Conservation (phyloP, 2,113 vertebrate genomes). For the Emydocephalus ijimae region DNA sequence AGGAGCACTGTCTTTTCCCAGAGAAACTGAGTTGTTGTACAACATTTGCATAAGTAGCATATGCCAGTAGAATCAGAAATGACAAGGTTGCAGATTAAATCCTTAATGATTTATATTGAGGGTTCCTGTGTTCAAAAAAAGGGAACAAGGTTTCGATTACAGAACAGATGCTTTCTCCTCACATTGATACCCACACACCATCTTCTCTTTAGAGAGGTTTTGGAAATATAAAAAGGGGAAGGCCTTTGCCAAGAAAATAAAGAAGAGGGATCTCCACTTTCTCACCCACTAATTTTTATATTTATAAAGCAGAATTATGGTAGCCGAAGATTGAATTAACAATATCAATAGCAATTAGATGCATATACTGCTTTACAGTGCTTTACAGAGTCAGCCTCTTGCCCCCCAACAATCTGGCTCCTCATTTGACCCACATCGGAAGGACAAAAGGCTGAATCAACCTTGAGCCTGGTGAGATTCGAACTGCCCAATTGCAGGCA, state of each 20-base stretch:
- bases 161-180: not conserved
- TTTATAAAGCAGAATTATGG: not conserved
- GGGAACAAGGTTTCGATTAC: slow-evolving; percentile 11
- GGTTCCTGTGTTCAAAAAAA: slow-evolving; percentile 6
- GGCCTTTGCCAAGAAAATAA: not conserved
- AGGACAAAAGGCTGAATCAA: too few species aligned
- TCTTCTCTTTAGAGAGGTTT: not conserved
- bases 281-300: not conserved
- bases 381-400: too few species aligned
- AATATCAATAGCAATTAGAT: not conserved
- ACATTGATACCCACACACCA: not conserved
- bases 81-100: slow-evolving; percentile 29
- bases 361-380: too few species aligned
- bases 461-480: too few species aligned
- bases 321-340: not conserved
- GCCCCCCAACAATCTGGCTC: too few species aligned
- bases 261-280: not conserved
- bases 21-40: not conserved
- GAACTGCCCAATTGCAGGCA: too few species aligned
- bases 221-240: not conserved
- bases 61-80: slow-evolving; percentile 16
- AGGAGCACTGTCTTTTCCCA: not conserved
- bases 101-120: slow-evolving; percentile 13
- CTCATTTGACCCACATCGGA: too few species aligned
- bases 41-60: slow-evolving; percentile 19